phyloP scores from a whole-genome alignment of 2,888 invertebrate species.

The Serripes groenlandicus region DNA sequence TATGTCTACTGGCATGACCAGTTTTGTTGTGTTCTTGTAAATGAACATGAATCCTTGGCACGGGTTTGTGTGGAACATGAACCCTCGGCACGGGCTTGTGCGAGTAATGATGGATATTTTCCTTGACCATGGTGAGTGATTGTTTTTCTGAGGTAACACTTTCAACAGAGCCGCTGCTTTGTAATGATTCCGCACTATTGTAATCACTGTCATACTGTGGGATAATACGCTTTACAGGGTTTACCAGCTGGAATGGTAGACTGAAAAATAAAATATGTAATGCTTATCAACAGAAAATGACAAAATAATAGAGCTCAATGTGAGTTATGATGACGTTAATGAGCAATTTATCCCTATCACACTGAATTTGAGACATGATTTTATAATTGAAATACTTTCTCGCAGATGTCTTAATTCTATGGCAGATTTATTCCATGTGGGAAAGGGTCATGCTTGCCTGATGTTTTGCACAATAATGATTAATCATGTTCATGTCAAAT shows the following conservation, averaged over 20 bases:
- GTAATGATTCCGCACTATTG: conserved; percentile 5
- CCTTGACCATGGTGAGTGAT: neutral
- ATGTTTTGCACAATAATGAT: too few relatives aligned
- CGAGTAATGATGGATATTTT: too few relatives aligned
- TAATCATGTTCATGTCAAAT: too few relatives aligned
- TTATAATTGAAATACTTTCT: too few relatives aligned
- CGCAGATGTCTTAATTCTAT: too few relatives aligned
- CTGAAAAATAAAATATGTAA: neutral
- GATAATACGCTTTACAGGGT: neutral
- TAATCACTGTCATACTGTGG: conserved; percentile 8
- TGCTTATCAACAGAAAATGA: neutral
- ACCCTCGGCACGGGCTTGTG: too few relatives aligned
- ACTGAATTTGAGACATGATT: too few relatives aligned
- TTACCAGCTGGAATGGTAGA: neutral
- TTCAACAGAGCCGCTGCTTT: neutral
- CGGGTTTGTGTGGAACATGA: too few relatives aligned
- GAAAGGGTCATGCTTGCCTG: too few relatives aligned
- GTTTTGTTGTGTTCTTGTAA: neutral
- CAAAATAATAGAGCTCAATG: neutral
- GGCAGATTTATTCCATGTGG: too few relatives aligned
- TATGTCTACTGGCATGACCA: neutral
- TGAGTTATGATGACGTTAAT: neutral
- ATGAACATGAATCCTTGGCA: neutral
- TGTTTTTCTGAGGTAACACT: neutral
- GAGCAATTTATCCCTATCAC: too few relatives aligned